Base-by-base conservation (phyloP, 2,113 vertebrate species). In the Seriola aureovittata region DNA sequence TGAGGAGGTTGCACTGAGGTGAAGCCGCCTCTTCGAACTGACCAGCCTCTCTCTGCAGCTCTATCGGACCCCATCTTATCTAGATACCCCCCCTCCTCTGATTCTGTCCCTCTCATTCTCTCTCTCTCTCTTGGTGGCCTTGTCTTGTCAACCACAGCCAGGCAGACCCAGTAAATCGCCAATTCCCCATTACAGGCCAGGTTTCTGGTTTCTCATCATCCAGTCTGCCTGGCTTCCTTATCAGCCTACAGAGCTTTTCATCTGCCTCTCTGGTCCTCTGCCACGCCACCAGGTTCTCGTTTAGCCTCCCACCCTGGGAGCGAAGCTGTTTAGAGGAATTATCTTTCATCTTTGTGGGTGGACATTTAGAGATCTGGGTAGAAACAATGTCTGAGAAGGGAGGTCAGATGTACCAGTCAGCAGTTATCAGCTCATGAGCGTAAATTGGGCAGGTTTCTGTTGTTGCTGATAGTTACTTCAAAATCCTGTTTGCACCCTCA, bases 171-270 rank as follows among this genome's bases (percentile, higher is more conserved):
- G 75, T 67, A 80, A 82, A 85, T 84, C 44, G 5, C 40, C 44
- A 55, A 52, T 80, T 50, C 75, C n/a, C 80, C 87, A 84, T 93
- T 85, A 86, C 66, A 84, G 81, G 66, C 80, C 80, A 64, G 73
- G 69, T 65, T 78, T 91, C 78, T 91, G 52, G 71, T 86, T 91
- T 92, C 71, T 93, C 89, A 87, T 92, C 89, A 89, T 89, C 73
- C 75, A 65, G 88, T 90, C 91, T 90, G 88, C 79, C 72, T 32
- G 69, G 75, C 84, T 91, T 90, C 90, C 92, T 94, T 93, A 92
- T 92, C 92, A 80, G 83, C 90, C 90, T 78, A 92, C 91, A 44
- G 76, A 92, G 88, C 81, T 86, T 94, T 93, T 94, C 91, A 94
- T 94, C 89, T 92, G 85, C 68, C 82, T 64, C 78, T 67, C 90